Conservation (phyloP, 2,113 vertebrate species). For the Ranitomeya variabilis region DNA sequence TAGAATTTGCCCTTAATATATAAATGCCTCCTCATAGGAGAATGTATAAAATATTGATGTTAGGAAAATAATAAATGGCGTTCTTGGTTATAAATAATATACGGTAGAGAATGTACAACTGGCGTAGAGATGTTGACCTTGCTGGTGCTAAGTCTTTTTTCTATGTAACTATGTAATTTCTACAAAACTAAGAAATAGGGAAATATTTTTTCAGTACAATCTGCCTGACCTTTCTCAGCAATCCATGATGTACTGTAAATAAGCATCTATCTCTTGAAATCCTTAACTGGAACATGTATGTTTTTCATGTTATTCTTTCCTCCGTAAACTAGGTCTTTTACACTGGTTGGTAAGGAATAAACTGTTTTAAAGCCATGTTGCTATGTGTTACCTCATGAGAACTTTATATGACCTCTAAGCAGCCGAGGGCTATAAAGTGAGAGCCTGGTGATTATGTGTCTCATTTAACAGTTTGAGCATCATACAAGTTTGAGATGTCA, state of each 20-base stretch:
- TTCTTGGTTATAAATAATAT: too few relatives aligned
- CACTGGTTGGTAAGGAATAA: conserved; percentile 20
- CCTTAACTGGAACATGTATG: conserved; percentile 12
- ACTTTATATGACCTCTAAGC: conserved; percentile 28
- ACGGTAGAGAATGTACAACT: too few relatives aligned
- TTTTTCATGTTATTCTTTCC: not conserved
- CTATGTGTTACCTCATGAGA: conserved; percentile 29
- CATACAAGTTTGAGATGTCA: not conserved
- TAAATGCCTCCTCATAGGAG: not conserved
- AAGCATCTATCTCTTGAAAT: conserved; percentile 10
- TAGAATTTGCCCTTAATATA: not conserved
- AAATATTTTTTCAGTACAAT: not conserved
- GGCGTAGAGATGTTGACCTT: too few relatives aligned
- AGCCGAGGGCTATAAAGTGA: not conserved
- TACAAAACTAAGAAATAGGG: not conserved
- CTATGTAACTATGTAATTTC: too few relatives aligned
- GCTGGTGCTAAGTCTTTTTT: too few relatives aligned
- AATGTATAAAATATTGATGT: not conserved
- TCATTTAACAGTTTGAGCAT: not conserved
- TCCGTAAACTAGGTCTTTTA: conserved; percentile 11
- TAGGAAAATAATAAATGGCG: not conserved
- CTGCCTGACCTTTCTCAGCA: not conserved
- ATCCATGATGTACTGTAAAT: not conserved
- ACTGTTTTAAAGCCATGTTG: conserved; percentile 14
- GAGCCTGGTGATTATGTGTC: not conserved